Percentiles rank a stretch among this genome's conserved stretches.
phyloP scores from a whole-genome alignment of 2,888 invertebrate species.

The Drosophila percnosoma region DNA sequence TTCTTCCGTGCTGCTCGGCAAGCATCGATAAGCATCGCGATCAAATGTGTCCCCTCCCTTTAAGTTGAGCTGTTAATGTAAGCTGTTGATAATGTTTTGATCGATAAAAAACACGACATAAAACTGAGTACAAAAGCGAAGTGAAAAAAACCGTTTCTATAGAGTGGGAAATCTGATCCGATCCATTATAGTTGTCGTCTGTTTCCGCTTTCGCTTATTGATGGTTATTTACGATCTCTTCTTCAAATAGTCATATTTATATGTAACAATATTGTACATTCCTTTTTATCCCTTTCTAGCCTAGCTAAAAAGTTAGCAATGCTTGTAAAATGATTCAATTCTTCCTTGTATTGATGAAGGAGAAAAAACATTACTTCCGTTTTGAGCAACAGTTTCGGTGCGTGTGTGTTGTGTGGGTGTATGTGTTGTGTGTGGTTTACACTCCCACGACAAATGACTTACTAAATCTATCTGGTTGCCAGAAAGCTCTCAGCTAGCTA shows the following conservation, averaged over 20 bases:
- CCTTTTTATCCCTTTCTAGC: not conserved
- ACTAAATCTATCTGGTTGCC: conserved; percentile 37
- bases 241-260: not conserved
- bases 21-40: not conserved
- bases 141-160: not conserved
- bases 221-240: not conserved
- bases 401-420: not conserved
- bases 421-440: conserved; percentile 3
- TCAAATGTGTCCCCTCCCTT: not conserved
- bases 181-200: not conserved
- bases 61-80: not conserved
- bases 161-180: not conserved
- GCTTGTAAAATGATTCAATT: not conserved
- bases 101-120: not conserved
- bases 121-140: not conserved
- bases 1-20: not conserved
- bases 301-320: not conserved
- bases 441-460: conserved; percentile 50
- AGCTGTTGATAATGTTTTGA: not conserved
- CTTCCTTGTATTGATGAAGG: not conserved
- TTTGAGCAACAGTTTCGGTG: conserved; percentile 20
- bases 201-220: not conserved
- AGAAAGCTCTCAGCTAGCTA: conserved; percentile 29
- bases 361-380: not conserved
- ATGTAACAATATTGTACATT: not conserved